Percentiles rank a stretch among this genome's conserved stretches.
Evolutionary conservation across 2,113 vertebrate species (phyloP).

Genomic region (Lycocorax pyrrhopterus): DNA sequence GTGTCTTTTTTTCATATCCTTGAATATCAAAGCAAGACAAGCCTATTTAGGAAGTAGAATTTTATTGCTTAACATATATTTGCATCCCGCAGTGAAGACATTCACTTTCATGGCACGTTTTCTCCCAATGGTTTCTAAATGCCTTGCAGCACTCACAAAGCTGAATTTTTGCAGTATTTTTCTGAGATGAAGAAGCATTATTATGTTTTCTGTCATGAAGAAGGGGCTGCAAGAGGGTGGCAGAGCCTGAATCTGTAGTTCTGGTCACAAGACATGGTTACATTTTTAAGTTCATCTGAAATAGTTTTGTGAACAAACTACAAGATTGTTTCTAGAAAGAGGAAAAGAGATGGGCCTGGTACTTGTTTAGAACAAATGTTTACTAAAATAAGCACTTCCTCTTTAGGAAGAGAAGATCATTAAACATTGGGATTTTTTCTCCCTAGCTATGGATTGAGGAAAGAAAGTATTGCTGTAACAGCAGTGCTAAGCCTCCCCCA

Average conservation of each 20-base stretch:
- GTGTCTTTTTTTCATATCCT: constrained; percentile 38
- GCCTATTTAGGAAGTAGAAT: constrained; percentile 51
- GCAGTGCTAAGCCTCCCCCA: background rate
- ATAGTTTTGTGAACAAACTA: background rate
- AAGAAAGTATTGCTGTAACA: background rate
- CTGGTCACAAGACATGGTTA: background rate
- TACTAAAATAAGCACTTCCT: background rate
- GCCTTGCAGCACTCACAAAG: constrained; percentile 15
- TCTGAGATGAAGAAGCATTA: background rate
- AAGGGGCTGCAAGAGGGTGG: background rate
- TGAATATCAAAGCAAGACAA: constrained; percentile 59
- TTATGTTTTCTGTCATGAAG: background rate
- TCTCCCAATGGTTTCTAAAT: constrained; percentile 48
- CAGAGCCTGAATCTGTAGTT: background rate
- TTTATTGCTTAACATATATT: constrained; percentile 57
- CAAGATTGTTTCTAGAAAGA: background rate
- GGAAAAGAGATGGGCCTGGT: background rate
- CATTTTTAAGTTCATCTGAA: background rate
- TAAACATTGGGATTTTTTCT: background rate
- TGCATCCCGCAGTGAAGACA: constrained; percentile 35
- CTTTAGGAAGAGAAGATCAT: background rate
- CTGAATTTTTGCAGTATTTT: background rate
- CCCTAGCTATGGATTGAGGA: background rate
- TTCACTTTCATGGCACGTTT: constrained; percentile 48
- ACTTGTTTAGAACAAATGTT: background rate